Percentiles rank a stretch among this genome's conserved stretches.
phyloP scores from a whole-genome alignment of 2,888 invertebrate genomes.

The Chloroclysta siterata region DNA sequence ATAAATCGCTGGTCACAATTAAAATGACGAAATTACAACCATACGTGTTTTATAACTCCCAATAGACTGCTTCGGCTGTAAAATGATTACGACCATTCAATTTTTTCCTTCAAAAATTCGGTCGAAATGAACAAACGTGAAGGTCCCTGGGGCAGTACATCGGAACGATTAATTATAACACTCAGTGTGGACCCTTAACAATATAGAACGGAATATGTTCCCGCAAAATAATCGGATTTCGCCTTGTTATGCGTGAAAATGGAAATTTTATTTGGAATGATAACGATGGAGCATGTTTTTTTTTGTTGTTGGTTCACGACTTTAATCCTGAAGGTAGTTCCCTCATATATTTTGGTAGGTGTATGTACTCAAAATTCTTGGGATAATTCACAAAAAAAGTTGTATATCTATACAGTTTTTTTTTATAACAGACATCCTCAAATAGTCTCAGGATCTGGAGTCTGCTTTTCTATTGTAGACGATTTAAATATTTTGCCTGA shows the following conservation, averaged over 20 bases:
- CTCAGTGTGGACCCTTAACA: conserved; percentile 39
- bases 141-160: conserved; percentile 47
- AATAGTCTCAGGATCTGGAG: too few relatives aligned
- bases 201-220: conserved; percentile 38
- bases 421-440: too few relatives aligned
- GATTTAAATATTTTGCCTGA: too few relatives aligned
- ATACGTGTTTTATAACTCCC: conserved; percentile 43
- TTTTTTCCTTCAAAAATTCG: conserved; percentile 45
- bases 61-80: conserved; percentile 44
- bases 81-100: conserved; percentile 44
- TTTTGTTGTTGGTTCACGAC: too few relatives aligned
- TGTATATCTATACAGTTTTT: too few relatives aligned
- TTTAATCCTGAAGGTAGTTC: too few relatives aligned
- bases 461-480: too few relatives aligned
- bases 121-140: conserved; percentile 53
- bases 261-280: conserved; percentile 20
- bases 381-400: too few relatives aligned
- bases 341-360: too few relatives aligned
- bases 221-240: conserved; percentile 35
- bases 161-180: conserved; percentile 59
- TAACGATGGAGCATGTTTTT: not conserved
- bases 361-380: too few relatives aligned
- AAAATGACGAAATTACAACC: conserved; percentile 26
- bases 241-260: conserved; percentile 27
- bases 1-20: conserved; percentile 13